Conservation (phyloP, 2,888 invertebrate species). For the Sceliomorpha sp. region DNA sequence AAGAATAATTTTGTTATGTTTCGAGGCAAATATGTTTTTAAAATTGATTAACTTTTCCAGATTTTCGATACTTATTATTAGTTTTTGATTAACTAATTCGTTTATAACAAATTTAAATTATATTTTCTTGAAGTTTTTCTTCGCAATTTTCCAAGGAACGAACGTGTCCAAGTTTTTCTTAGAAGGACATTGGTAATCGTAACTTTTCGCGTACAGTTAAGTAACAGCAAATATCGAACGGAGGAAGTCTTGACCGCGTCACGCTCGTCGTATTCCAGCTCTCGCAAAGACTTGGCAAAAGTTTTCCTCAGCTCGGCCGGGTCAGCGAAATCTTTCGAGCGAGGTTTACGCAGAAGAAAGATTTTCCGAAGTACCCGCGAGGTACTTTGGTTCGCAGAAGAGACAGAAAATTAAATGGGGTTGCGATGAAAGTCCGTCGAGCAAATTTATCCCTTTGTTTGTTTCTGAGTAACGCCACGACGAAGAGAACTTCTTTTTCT, state of each 20-base stretch:
- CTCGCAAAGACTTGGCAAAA: constrained; percentile 42
- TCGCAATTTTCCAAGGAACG: too few species aligned
- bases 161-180: too few species aligned
- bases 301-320: constrained; percentile 44
- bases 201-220: constrained; percentile 39
- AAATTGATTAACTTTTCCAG: too few species aligned
- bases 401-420: constrained; percentile 57
- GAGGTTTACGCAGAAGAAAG: constrained; percentile 37
- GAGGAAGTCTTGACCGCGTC: constrained; percentile 43
- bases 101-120: too few species aligned
- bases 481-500: constrained; percentile 21
- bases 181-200: too few species aligned
- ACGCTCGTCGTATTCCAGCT: constrained; percentile 53
- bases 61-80: too few species aligned
- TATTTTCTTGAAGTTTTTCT: too few species aligned
- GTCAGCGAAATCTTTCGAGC: constrained; percentile 59
- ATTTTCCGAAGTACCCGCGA: constrained; percentile 24
- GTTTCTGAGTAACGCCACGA: constrained; percentile 20
- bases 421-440: constrained; percentile 23
- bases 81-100: too few species aligned
- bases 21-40: too few species aligned
- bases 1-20: too few species aligned
- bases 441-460: constrained; percentile 60
- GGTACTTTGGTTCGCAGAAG: constrained; percentile 26
- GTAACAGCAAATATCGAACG: constrained; percentile 38